Conservation (phyloP, 2,888 invertebrate species). For the Gymnosoma rotundatum region DNA sequence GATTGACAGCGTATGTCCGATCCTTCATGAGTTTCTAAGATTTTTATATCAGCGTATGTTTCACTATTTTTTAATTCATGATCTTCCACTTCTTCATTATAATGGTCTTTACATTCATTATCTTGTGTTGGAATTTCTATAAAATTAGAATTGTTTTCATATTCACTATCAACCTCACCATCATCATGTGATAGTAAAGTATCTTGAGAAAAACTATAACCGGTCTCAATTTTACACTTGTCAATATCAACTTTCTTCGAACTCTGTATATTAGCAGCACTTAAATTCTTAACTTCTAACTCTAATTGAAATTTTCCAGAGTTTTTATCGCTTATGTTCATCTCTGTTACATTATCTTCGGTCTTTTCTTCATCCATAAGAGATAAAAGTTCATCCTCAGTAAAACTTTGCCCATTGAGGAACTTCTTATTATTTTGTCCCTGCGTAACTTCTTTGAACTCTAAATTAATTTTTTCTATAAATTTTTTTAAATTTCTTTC, state of each 20-base stretch:
- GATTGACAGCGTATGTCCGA: slow-evolving; percentile 48
- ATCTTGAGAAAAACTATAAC: slow-evolving; percentile 38
- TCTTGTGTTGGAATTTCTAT: slow-evolving; percentile 26
- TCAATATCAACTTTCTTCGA: neutral
- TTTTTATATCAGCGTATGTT: slow-evolving; percentile 45
- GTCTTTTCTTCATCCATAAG: slow-evolving; percentile 42
- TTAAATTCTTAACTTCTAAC: neutral
- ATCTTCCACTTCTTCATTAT: slow-evolving; percentile 60
- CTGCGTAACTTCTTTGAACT: slow-evolving; percentile 76
- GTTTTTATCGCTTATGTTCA: slow-evolving; percentile 4
- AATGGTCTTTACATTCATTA: neutral
- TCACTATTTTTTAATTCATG: slow-evolving; percentile 64
- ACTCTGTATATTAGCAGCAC: slow-evolving; percentile 4
- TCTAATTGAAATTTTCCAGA: neutral
- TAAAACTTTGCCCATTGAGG: slow-evolving; percentile 36
- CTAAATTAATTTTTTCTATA: slow-evolving; percentile 75
- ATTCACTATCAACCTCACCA: slow-evolving; percentile 42
- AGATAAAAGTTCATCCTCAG: slow-evolving; percentile 61
- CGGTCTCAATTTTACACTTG: slow-evolving; percentile 12
- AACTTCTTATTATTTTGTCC: slow-evolving; percentile 26
- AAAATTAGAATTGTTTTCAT: slow-evolving; percentile 30
- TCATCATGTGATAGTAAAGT: slow-evolving; percentile 28
- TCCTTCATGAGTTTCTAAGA: slow-evolving; percentile 52
- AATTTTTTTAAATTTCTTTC: slow-evolving; percentile 76
- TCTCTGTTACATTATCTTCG: neutral